Conservation (phyloP, 2,797 vertebrate genomes). For the Catostomus latipinnis region DNA sequence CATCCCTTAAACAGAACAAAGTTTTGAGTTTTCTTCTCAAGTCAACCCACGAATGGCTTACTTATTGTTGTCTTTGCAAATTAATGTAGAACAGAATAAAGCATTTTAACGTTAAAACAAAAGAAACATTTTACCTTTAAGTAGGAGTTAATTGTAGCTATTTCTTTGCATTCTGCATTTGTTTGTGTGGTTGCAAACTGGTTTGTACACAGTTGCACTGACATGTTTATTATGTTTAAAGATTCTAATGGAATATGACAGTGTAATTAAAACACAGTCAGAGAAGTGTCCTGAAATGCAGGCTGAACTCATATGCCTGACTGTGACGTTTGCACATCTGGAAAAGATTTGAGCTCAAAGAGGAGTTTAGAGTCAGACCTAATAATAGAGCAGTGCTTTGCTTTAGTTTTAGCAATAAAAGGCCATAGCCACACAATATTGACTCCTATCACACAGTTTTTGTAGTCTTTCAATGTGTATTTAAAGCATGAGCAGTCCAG, state of each 20-base stretch:
- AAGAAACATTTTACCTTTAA: not conserved
- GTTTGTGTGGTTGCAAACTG: not conserved
- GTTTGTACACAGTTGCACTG: not conserved
- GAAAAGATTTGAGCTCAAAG: conserved; percentile 44
- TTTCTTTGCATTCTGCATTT: not conserved
- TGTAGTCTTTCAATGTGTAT: not conserved
- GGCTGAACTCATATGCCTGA: conserved; percentile 18
- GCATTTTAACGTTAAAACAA: not conserved
- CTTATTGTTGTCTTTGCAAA: no score
- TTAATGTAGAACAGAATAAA: no score
- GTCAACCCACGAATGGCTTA: no score
- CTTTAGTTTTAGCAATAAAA: not conserved
- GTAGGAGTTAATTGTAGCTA: not conserved
- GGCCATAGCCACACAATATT: conserved; percentile 8
- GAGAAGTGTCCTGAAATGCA: not conserved
- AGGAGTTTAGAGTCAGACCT: conserved; percentile 5
- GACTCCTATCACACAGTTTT: conserved; percentile 4
- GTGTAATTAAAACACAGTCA: conserved; percentile 20
- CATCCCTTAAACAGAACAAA: no score
- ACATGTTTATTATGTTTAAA: not conserved
- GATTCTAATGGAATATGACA: not conserved
- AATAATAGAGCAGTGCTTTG: conserved; percentile 22
- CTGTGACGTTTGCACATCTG: conserved; percentile 60
- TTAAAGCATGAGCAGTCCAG: not conserved
- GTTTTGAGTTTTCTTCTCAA: no score